Evolutionary conservation across 2,888 invertebrate species (phyloP), one percentile per base, ranked within the genome.

Genomic region (Zonitis immaculata): DNA sequence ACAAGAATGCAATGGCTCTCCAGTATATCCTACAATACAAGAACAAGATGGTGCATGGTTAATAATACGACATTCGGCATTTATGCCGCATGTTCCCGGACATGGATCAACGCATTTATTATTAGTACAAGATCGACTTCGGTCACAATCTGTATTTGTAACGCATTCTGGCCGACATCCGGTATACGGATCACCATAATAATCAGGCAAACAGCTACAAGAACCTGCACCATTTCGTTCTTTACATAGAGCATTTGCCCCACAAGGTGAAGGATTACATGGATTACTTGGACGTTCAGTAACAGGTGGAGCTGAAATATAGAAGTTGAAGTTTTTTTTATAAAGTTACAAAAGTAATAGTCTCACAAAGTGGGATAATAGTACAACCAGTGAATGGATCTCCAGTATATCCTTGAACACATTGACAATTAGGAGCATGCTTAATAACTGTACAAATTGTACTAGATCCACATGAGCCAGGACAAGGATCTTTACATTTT

Each of bases 401-500:
- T 47, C 85, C 85, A 28, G 79, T 80, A 65, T 85, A 89, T 58
- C 87, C 89, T 72, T 82, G 79, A 63, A 79, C 78, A 72, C 91
- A 91, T 66, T 83, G 84, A 70, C 91, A 92, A 56, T 86, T 78
- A 53, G 91, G 89, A 63, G 85, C 82, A 73, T 92, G 91, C 71
- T 87, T 88, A 63, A 87, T 79, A 47, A 88, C 88, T 61, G 81
- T 82, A 73, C 93, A 93, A 57, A 83, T 78, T 22, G 91, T 85
- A 69, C 85, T 82, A 52, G 84, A 74, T 45, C 90, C 90, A 72
- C 91, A 91, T 45, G 87, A 84, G 42, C 88, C 89, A 47, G 82
- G 80, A 69, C 91, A 92, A 49, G 91, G 91, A 71, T 91, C 88
- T 55, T 80, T 79, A 73, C 91, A 91, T 74, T 83, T 86, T 68